A percentile compares a stretch with the other conserved stretches of the same genome.
phyloP scores from a whole-genome alignment of 2,797 vertebrate genomes.

The Cyclura pinguis region DNA sequence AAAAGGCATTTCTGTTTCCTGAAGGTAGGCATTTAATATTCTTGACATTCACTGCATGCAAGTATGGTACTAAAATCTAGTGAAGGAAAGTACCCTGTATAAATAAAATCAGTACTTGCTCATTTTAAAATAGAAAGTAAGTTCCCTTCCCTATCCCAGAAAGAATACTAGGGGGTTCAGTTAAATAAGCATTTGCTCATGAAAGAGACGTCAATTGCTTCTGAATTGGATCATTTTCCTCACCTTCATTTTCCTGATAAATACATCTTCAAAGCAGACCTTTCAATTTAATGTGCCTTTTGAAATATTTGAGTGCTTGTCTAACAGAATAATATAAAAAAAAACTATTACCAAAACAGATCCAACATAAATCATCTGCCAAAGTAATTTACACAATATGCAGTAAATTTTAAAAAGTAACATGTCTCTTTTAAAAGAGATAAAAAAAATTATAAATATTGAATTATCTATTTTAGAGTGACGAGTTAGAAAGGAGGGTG shows the following conservation, averaged over 20 bases:
- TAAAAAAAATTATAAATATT: constrained; percentile 14
- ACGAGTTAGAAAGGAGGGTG: not conserved
- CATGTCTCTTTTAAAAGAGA: not conserved
- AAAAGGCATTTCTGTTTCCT: not conserved
- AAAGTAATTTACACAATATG: constrained; percentile 36
- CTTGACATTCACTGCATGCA: constrained; percentile 3
- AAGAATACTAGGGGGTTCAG: constrained; percentile 21
- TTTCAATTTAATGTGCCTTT: constrained; percentile 49
- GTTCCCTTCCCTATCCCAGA: constrained; percentile 1
- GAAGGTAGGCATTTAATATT: not conserved
- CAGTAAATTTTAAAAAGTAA: constrained; percentile 45
- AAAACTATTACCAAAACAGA: constrained; percentile 39
- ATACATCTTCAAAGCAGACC: constrained; percentile 36
- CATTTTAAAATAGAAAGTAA: not conserved
- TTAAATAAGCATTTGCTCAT: constrained; percentile 43
- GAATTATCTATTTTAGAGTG: constrained; percentile 28
- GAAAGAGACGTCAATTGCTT: constrained; percentile 41
- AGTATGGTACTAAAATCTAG: fast-evolving
- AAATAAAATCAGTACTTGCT: not conserved
- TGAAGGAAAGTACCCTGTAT: not conserved
- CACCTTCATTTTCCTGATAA: constrained; percentile 9
- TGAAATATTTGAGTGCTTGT: constrained; percentile 48
- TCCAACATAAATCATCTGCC: constrained; percentile 24
- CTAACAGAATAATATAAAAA: constrained; percentile 38
- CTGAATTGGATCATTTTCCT: constrained; percentile 32